These are phyloP conservation scores for Malacosoma neustria DNA, from an alignment of 2,888 invertebrate genomes.

Conservation along the genomic window DNA sequence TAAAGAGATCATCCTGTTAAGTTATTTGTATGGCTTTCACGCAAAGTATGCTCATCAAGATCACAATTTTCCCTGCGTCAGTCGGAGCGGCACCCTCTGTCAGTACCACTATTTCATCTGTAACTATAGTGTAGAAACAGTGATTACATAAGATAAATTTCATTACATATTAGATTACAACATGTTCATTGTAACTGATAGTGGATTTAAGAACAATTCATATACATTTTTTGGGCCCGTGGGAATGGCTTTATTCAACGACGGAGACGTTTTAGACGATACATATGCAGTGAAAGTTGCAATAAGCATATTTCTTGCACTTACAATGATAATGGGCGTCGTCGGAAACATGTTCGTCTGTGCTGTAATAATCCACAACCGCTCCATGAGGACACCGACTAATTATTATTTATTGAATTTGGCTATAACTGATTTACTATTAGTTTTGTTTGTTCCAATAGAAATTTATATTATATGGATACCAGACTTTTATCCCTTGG, in stretches of 20 bases:
- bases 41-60: constrained; percentile 15
- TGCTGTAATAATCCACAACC: constrained; percentile 81
- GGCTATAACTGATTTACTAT: constrained; percentile 82
- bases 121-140: not conserved
- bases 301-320: constrained; percentile 69
- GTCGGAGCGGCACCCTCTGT: constrained; percentile 19
- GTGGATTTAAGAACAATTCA: constrained; percentile 34
- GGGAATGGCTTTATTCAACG: constrained; percentile 41
- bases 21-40: constrained; percentile 18
- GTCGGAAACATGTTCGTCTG: constrained; percentile 86
- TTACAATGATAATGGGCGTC: constrained; percentile 80
- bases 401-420: constrained; percentile 88
- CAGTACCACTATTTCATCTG: not conserved
- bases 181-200: constrained; percentile 20
- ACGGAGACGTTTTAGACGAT: constrained; percentile 53
- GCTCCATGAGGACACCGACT: constrained; percentile 87
- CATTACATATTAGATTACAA: not conserved
- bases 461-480: constrained; percentile 87
- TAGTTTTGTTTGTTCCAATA: constrained; percentile 83
- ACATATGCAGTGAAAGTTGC: constrained; percentile 71
- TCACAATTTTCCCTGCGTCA: constrained; percentile 29
- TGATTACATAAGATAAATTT: not conserved
- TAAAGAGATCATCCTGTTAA: constrained; percentile 22
- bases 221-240: constrained; percentile 47
- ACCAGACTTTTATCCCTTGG: constrained; percentile 83